Conservation (phyloP, 2,113 vertebrate genomes). For the Ranitomeya variabilis region DNA sequence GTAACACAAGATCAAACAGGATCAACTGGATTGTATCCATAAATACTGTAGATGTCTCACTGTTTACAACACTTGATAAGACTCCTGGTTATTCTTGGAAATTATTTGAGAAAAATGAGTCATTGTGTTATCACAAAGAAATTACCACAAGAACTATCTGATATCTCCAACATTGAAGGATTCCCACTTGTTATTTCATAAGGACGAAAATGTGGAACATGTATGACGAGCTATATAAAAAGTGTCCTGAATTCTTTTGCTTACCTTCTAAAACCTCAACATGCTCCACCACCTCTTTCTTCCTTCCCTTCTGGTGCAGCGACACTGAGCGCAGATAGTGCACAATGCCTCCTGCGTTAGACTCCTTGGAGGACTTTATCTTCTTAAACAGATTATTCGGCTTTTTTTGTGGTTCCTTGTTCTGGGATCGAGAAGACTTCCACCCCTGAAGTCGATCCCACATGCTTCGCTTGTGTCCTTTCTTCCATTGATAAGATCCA, state of each 20-base stretch:
- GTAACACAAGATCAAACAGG: no score
- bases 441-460: conserved; percentile 31
- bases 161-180: neutral
- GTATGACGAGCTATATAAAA: neutral
- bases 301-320: conserved; percentile 60
- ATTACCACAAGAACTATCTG: neutral
- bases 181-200: neutral
- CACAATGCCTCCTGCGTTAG: neutral
- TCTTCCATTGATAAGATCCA: conserved; percentile 39
- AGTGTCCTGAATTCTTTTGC: neutral
- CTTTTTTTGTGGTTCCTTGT: conserved; percentile 19
- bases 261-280: conserved; percentile 12
- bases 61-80: neutral
- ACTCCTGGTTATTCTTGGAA: neutral
- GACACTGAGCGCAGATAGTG: conserved; percentile 37
- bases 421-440: neutral
- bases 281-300: conserved; percentile 17
- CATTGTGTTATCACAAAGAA: neutral
- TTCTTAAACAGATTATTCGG: conserved; percentile 11
- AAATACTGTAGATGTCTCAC: neutral
- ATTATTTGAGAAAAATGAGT: neutral
- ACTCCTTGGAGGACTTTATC: neutral
- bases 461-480: conserved; percentile 13
- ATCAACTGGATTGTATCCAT: neutral
- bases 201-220: neutral